Conservation (phyloP, 2,888 invertebrate species). For the Trileptium ribeirensis region DNA sequence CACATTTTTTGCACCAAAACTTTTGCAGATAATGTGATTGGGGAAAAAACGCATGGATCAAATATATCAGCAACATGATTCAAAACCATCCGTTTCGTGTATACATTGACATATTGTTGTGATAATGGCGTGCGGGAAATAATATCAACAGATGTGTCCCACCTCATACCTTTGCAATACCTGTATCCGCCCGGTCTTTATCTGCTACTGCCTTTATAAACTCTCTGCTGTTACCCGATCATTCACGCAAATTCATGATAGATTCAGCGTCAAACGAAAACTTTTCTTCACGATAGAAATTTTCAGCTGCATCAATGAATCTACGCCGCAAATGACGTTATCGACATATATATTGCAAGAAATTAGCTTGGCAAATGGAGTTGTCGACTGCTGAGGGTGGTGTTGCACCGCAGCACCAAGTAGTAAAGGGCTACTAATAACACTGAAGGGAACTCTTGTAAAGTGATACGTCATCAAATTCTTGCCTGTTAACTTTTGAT, state of each 20-base stretch:
- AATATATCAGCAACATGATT: background rate
- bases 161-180: background rate
- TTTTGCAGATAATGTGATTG: background rate
- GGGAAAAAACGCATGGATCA: background rate
- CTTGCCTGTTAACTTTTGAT: slow-evolving; percentile 2
- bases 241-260: background rate
- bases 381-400: slow-evolving; percentile 7
- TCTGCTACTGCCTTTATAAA: background rate
- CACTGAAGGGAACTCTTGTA: slow-evolving; percentile 35
- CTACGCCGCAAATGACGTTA: background rate
- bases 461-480: slow-evolving; percentile 36
- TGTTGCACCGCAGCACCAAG: slow-evolving; percentile 28
- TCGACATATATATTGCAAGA: background rate
- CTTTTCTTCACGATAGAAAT: background rate
- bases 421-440: slow-evolving; percentile 30
- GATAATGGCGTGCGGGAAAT: background rate
- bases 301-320: too few species aligned
- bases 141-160: background rate
- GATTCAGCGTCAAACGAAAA: background rate
- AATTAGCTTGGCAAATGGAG: background rate
- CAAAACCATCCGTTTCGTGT: background rate
- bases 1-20: background rate
- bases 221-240: background rate
- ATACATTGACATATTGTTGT: background rate
- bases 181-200: background rate